Evolutionary conservation across 2,113 vertebrate genomes (phyloP).

Genomic region (Glaucidium brasilianum): DNA sequence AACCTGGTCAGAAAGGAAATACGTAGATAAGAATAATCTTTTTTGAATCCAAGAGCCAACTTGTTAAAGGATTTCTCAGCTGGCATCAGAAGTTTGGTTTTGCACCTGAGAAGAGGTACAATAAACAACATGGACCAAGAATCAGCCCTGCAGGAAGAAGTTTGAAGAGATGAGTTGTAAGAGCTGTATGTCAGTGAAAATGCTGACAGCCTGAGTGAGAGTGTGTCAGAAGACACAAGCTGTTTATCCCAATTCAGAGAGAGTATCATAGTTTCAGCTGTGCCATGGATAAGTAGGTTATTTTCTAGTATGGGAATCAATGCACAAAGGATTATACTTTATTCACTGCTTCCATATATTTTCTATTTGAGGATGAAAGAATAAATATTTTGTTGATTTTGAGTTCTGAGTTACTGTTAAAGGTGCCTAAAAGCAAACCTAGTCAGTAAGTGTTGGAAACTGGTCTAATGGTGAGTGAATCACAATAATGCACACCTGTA

Average conservation of each 20-base stretch:
- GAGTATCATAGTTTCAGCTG: not conserved
- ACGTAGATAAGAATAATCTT: not conserved
- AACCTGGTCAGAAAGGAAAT: conserved; percentile 2
- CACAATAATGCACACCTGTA: not conserved
- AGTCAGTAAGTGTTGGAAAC: not conserved
- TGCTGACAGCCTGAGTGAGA: not conserved
- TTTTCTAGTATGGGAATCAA: not conserved
- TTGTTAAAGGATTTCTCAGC: not conserved
- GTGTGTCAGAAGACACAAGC: not conserved
- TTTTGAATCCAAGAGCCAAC: not conserved
- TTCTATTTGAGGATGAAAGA: conserved; percentile 1
- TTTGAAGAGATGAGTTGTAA: not conserved
- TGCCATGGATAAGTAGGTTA: not conserved
- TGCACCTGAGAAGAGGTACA: not conserved
- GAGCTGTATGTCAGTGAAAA: not conserved
- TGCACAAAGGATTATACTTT: not conserved
- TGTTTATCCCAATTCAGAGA: not conserved
- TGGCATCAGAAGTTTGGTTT: not conserved
- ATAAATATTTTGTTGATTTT: not conserved
- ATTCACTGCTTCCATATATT: not conserved
- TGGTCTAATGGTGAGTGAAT: not conserved
- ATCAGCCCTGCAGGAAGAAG: not conserved
- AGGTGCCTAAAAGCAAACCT: not conserved
- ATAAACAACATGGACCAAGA: not conserved
- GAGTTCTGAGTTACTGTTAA: not conserved